Percentiles rank a stretch among this genome's conserved stretches.
Evolutionary conservation across 2,113 vertebrate species (phyloP).

Genomic region (Rallus limicola): DNA sequence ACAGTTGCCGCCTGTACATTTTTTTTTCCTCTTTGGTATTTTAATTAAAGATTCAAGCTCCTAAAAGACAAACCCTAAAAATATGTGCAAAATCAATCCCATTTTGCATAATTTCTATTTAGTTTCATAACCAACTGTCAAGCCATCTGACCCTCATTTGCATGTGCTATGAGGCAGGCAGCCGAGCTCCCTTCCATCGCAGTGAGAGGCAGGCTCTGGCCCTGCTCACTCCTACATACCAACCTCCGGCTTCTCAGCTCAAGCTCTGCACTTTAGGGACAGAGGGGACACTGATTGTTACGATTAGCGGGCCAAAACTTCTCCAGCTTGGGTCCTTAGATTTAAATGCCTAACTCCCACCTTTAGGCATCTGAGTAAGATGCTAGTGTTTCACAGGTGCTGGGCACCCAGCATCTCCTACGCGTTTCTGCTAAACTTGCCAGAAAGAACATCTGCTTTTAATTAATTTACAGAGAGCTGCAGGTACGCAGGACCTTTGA

Average conservation of each 20-base stretch:
- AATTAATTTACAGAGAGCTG: neutral
- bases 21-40: constrained; percentile 9
- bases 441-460: constrained; percentile 57
- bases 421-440: constrained; percentile 10
- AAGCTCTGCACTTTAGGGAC: neutral
- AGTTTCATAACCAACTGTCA: constrained; percentile 46
- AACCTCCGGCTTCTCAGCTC: neutral
- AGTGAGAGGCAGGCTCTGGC: neutral
- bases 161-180: constrained; percentile 22
- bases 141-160: constrained; percentile 54
- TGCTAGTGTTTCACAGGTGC: neutral
- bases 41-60: constrained; percentile 65
- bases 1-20: neutral
- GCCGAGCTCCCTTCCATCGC: neutral
- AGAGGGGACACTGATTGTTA: neutral
- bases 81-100: constrained; percentile 40
- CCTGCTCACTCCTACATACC: neutral
- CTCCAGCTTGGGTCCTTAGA: neutral
- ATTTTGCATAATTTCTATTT: constrained; percentile 58
- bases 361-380: neutral
- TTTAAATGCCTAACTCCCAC: neutral
- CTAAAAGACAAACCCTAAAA: constrained; percentile 63
- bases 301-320: neutral
- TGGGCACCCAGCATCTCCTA: neutral
- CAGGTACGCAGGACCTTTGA: constrained; percentile 33